A percentile compares a stretch with the other conserved stretches of the same genome.
phyloP scores from a whole-genome alignment of 1,140 invertebrate genomes.

The Listronotus oregonensis region DNA sequence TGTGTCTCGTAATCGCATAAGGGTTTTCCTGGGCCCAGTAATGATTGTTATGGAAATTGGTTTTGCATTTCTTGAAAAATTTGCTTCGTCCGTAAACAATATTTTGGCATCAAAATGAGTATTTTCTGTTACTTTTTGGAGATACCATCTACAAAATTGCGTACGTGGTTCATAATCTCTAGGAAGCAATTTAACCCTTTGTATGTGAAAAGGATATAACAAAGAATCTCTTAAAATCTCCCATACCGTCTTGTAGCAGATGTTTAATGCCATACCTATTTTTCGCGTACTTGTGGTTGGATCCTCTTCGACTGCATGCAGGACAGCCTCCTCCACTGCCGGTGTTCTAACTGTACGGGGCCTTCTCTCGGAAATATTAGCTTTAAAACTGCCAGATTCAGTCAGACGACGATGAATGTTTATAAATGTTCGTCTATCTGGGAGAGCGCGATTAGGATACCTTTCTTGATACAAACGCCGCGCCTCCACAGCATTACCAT shows the following conservation, averaged over 20 bases:
- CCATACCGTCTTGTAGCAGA: slow-evolving; percentile 16
- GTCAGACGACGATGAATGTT: slow-evolving; percentile 5
- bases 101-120: slow-evolving; percentile 6
- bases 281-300: slow-evolving; percentile 20
- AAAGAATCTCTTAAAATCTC: slow-evolving; percentile 21
- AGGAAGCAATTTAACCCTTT: not conserved
- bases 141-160: not conserved
- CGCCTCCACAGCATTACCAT: slow-evolving; percentile 24
- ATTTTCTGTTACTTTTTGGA: slow-evolving; percentile 3
- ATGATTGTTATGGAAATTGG: not conserved
- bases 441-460: slow-evolving; percentile 23
- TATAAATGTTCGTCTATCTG: slow-evolving; percentile 11
- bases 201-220: slow-evolving; percentile 15
- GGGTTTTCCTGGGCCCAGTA: too few relatives aligned
- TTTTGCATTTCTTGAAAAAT: slow-evolving; percentile 6
- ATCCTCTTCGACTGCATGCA: slow-evolving; percentile 26
- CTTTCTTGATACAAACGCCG: slow-evolving; percentile 19
- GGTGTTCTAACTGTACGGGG: slow-evolving; percentile 11
- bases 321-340: slow-evolving; percentile 26
- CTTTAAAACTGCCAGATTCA: slow-evolving; percentile 9
- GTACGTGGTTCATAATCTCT: slow-evolving; percentile 1
- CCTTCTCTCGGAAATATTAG: slow-evolving; percentile 5
- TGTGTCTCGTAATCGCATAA: too few relatives aligned
- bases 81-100: slow-evolving; percentile 7
- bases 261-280: slow-evolving; percentile 4